Base-by-base conservation (phyloP, 2,797 vertebrate species). In the Scolopax bukidnonensis region DNA sequence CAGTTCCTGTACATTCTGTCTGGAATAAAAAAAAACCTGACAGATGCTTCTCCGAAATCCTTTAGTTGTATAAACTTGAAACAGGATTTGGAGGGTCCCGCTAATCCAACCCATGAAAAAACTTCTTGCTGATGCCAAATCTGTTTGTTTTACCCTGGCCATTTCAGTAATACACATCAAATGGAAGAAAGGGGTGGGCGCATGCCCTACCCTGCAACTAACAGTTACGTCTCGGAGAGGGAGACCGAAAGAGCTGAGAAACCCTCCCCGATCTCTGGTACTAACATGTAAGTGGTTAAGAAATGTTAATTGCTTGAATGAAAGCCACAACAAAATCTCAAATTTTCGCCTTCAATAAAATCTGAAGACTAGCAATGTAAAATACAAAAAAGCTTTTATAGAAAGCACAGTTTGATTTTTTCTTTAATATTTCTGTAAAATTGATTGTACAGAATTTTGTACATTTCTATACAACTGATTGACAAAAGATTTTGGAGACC, bases 201-300 rank as follows among this genome's bases (percentile, higher is more conserved):
- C 1, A 6, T 21, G 17, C 16, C 15, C 24, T 48, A 4, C 25
- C 21, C 60, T 20, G 23, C 32, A 63, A 27, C 36, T 40, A 16
- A 0, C 0, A 17, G 3, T 17, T n/a, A 1, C 6, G 14, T 17
- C 33, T 50, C 8, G 41, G 16, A 45, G 18, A 32, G 12, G 20
- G 45, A 70, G 40, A 70, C 12, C 11, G 23, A 15, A 83, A 5
- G 4, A 89, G 25, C 17, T 48, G 21, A 71, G 63, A 68, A 84
- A 50, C 56, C 19, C 56, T 45, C 48, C 48, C 45, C 23, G 11
- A 71, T 36, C n/a, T 47, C 61, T 20, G 41, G 12, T 33, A 45
- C 36, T 70, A 65, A 40, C 10, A 38, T 0, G 1, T 1, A 17
- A 56, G 23, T 32, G 28, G n/a, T n/a, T 30, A 10, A 61, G 50